Conservation (phyloP, 2,888 invertebrate species). For the Melitaea athalia region DNA sequence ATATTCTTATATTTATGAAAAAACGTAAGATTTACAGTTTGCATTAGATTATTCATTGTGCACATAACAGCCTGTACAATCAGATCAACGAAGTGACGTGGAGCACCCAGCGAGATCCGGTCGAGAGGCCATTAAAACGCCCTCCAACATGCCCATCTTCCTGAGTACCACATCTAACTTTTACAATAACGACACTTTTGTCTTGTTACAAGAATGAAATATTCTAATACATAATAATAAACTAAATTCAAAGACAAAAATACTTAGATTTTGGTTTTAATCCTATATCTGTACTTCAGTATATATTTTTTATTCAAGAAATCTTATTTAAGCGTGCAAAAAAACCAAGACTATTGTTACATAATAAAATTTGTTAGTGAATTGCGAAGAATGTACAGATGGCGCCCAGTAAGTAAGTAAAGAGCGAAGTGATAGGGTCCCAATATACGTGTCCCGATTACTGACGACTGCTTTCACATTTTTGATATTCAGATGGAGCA, state of each 20-base stretch:
- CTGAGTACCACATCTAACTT: slow-evolving; percentile 71
- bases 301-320: not conserved
- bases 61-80: slow-evolving; percentile 70
- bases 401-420: slow-evolving; percentile 78
- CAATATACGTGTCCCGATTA: slow-evolving; percentile 78
- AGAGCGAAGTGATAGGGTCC: slow-evolving; percentile 81
- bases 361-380: slow-evolving; percentile 78
- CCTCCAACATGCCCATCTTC: slow-evolving; percentile 74
- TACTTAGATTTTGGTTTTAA: not conserved
- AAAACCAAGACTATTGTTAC: slow-evolving; percentile 54
- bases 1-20: not conserved
- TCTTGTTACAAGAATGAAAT: slow-evolving; percentile 36
- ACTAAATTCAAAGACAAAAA: not conserved
- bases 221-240: not conserved
- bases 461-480: slow-evolving; percentile 78
- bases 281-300: too few species aligned
- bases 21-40: slow-evolving; percentile 14
- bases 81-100: slow-evolving; percentile 80
- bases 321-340: slow-evolving; percentile 13
- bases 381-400: slow-evolving; percentile 80
- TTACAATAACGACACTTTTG: slow-evolving; percentile 47
- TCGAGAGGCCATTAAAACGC: slow-evolving; percentile 79
- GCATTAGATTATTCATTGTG: slow-evolving; percentile 63
- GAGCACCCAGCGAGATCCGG: slow-evolving; percentile 68
- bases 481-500: slow-evolving; percentile 81